Percentiles rank a stretch among this genome's conserved stretches.
Conservation (phyloP, 2,888 invertebrate species). For the Drosophila quinaria region DNA sequence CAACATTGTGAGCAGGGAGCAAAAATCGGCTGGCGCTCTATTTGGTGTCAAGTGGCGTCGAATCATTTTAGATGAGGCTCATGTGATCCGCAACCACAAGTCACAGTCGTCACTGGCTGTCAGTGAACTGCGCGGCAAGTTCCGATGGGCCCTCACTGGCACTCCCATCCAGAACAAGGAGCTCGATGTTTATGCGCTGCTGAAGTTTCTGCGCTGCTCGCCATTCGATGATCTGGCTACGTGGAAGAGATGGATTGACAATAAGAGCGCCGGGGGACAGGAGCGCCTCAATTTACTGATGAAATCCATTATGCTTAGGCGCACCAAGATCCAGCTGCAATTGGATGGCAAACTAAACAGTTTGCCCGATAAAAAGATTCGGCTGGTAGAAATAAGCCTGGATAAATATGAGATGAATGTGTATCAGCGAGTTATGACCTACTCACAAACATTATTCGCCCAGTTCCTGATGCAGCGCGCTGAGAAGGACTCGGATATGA, state of each 20-base stretch:
- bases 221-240: slow-evolving; percentile 95
- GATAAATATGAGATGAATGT: slow-evolving; percentile 90
- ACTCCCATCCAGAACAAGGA: slow-evolving; percentile 98
- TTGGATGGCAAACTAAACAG: slow-evolving; percentile 88
- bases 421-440: slow-evolving; percentile 91
- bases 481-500: slow-evolving; percentile 87
- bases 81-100: slow-evolving; percentile 95
- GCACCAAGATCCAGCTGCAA: slow-evolving; percentile 94
- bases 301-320: slow-evolving; percentile 93
- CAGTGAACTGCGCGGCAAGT: slow-evolving; percentile 86
- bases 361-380: slow-evolving; percentile 88
- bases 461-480: slow-evolving; percentile 92
- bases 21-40: slow-evolving; percentile 88
- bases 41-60: slow-evolving; percentile 93
- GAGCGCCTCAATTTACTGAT: slow-evolving; percentile 94
- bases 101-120: slow-evolving; percentile 91
- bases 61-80: slow-evolving; percentile 97
- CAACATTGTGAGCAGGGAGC: slow-evolving; percentile 89
- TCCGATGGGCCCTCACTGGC: slow-evolving; percentile 95
- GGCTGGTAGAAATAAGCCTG: slow-evolving; percentile 88
- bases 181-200: slow-evolving; percentile 91
- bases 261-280: slow-evolving; percentile 92
- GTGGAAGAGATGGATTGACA: slow-evolving; percentile 97
- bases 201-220: slow-evolving; percentile 93
- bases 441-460: slow-evolving; percentile 91